Percentiles rank a stretch among this genome's conserved stretches.
Evolutionary conservation across 2,797 vertebrate genomes (phyloP).

Genomic region (Spinus olivaceus): DNA sequence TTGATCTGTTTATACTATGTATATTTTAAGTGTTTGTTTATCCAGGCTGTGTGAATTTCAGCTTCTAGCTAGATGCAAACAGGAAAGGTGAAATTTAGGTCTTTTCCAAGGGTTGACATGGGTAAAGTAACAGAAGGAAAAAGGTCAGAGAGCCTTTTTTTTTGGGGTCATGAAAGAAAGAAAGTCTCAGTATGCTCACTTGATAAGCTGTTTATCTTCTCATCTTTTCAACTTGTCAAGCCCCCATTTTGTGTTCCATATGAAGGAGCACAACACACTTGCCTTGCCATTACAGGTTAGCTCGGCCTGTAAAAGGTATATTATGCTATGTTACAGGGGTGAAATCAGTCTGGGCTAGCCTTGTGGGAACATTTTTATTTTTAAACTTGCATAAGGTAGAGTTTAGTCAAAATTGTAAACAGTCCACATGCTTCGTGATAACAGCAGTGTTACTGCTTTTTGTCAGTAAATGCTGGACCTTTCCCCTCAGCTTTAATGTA

Average conservation of each 20-base stretch:
- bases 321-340: fast-evolving
- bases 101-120: background rate
- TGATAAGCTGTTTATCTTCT: background rate
- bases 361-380: background rate
- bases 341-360: background rate
- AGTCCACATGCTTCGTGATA: background rate
- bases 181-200: background rate
- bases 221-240: background rate
- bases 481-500: background rate
- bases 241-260: background rate
- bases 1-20: background rate
- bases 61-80: background rate
- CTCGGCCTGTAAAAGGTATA: background rate
- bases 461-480: background rate
- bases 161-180: background rate
- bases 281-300: background rate
- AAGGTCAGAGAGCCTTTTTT: background rate
- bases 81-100: background rate
- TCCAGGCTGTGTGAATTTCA: background rate
- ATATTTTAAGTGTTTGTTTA: background rate
- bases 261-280: background rate
- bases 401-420: background rate
- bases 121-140: background rate
- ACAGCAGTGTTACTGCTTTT: background rate
- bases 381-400: background rate